Conservation (phyloP, 2,888 invertebrate species). For the Hydropsyche betteni region DNA sequence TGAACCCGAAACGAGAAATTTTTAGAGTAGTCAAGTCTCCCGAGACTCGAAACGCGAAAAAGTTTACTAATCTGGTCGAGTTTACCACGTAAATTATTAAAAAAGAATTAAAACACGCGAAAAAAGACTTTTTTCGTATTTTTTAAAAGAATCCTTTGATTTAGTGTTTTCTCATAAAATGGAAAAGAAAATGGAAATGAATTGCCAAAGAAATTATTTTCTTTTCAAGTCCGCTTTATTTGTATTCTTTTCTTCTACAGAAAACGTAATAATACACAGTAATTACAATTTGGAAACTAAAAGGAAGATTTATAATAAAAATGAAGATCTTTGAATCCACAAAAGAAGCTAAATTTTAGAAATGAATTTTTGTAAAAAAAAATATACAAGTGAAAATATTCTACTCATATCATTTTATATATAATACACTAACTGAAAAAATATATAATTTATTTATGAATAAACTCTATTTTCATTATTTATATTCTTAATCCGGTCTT, state of each 20-base stretch:
- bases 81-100: conserved; percentile 6
- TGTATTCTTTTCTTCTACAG: background rate
- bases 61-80: conserved; percentile 23
- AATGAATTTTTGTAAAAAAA: too few relatives aligned
- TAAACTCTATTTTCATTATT: too few relatives aligned
- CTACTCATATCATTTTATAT: too few relatives aligned
- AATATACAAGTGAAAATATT: too few relatives aligned
- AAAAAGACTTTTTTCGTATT: background rate
- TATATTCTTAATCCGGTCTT: too few relatives aligned
- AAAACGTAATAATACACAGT: background rate
- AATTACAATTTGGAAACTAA: too few relatives aligned
- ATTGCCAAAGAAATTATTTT: background rate
- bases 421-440: too few relatives aligned
- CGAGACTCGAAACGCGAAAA: conserved; percentile 8
- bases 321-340: too few relatives aligned
- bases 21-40: background rate
- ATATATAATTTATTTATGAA: too few relatives aligned
- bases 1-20: background rate
- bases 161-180: background rate
- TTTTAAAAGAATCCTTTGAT: background rate
- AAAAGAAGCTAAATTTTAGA: too few relatives aligned
- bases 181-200: conserved; percentile 2
- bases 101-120: background rate
- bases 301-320: too few relatives aligned
- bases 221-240: background rate